Base-by-base conservation (phyloP, 2,888 invertebrate species). In the Pseudococcus longispinus region DNA sequence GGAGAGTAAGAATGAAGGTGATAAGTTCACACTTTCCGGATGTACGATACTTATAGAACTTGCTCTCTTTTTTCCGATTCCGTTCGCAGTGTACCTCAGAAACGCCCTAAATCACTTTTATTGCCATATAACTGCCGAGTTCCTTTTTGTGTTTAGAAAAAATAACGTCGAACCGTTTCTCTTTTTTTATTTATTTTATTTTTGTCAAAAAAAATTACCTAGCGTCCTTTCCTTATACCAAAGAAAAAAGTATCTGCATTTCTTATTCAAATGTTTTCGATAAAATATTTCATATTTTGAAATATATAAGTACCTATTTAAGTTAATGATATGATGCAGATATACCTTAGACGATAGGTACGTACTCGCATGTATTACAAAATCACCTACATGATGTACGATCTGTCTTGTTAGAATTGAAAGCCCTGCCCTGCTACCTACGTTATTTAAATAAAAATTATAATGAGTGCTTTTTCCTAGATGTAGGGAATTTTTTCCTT, bases 71-170 rank as follows among this genome's bases (percentile, higher is more conserved):
- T 44, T 85, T 70, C 65, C 85, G 74, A 85, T 85, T 85, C 85
- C 85, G 85, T 37, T 85, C 42, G 65, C 42, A 44, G 32, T 37
- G 44, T 65, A 85, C 44, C 85, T 42, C 18, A 37, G 65, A 70
- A 74, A 74, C 18, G 70, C 37, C 44, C 60, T 85, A 85, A 85
- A 85, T 85, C 85, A 85, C 85, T 85, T 85, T 85, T 85, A 85
- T 85, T 74, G 65, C 85, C 15, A 23, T 70, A 23, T 84, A 55
- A 84, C 55, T 70, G 77, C 77, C 74, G 32, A 42, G 77, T 80
- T 80, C 77, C 77, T 80, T 80, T 80, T 80, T 80, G 42, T 80
- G 37, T 80, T 37, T 11, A 42, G 77, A 29, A 42, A 80, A 80
- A 80, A 80, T 42, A 80, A 80, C 26, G 29, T 42, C 20, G 15